Evolutionary conservation across 2,797 vertebrate species (phyloP).

Genomic region (Eulemur rubriventer): DNA sequence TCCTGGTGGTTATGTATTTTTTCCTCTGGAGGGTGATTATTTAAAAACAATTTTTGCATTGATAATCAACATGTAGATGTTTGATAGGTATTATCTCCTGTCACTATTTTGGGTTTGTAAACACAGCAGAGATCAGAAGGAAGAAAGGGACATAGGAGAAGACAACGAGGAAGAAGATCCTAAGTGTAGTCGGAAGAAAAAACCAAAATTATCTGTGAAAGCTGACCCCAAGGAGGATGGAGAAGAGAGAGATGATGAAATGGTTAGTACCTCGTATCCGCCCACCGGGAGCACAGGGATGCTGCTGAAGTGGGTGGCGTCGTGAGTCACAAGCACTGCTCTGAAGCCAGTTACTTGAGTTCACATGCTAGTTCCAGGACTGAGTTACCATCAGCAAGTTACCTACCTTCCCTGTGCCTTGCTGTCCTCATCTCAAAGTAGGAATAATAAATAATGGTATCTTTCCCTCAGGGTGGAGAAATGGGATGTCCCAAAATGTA

Average conservation of each 20-base stretch:
- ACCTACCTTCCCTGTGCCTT: not conserved
- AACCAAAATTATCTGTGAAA: constrained; percentile 83
- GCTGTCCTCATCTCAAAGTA: not conserved
- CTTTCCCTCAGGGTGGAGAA: not conserved
- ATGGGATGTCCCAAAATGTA: not conserved
- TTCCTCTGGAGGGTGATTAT: not conserved
- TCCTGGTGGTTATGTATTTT: constrained; percentile 40
- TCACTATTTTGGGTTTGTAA: constrained; percentile 73
- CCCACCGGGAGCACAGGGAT: fast-evolving
- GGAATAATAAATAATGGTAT: not conserved
- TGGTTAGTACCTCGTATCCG: constrained; percentile 80
- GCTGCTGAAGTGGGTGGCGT: not conserved
- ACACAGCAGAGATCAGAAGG: constrained; percentile 85
- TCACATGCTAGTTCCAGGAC: not conserved
- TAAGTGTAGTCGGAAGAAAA: constrained; percentile 86
- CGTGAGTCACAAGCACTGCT: fast-evolving
- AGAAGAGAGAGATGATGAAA: constrained; percentile 85
- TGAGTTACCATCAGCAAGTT: not conserved
- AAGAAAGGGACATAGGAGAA: constrained; percentile 82
- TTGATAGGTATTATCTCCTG: constrained; percentile 68
- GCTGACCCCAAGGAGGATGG: constrained; percentile 85
- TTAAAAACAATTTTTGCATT: not conserved
- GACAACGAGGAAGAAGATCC: constrained; percentile 85
- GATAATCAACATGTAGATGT: constrained; percentile 48
- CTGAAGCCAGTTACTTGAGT: not conserved